These are phyloP conservation scores for Calypte anna DNA, from an alignment of 2,113 vertebrate genomes.

Conservation along the genomic window DNA sequence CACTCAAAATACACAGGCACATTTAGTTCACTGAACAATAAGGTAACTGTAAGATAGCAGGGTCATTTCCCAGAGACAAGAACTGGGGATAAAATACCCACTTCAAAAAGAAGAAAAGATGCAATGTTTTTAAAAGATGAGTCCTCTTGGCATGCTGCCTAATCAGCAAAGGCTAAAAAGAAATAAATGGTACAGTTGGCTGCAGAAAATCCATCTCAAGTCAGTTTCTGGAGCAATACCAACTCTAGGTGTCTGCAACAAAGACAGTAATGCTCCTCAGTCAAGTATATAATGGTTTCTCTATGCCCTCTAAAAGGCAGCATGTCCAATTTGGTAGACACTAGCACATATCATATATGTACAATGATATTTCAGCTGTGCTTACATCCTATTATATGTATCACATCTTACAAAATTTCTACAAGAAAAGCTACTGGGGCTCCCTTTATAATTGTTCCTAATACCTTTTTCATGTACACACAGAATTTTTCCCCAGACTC, in stretches of 20 bases:
- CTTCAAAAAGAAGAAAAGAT: background rate
- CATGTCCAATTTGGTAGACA: background rate
- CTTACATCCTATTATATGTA: background rate
- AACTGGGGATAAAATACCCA: background rate
- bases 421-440: background rate
- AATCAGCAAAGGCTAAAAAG: background rate
- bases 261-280: background rate
- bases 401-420: background rate
- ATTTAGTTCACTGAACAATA: background rate
- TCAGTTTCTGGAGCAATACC: background rate
- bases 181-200: background rate
- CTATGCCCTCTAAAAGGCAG: background rate
- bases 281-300: background rate
- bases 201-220: background rate
- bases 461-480: background rate
- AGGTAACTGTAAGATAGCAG: accelerated
- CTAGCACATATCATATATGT: accelerated
- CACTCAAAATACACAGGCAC: background rate
- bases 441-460: background rate
- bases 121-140: background rate
- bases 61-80: background rate
- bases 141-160: background rate
- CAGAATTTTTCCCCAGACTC: background rate
- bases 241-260: background rate
- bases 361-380: background rate